Evolutionary conservation across 2,797 vertebrate genomes (phyloP).

Genomic region (Spatula versicolor): DNA sequence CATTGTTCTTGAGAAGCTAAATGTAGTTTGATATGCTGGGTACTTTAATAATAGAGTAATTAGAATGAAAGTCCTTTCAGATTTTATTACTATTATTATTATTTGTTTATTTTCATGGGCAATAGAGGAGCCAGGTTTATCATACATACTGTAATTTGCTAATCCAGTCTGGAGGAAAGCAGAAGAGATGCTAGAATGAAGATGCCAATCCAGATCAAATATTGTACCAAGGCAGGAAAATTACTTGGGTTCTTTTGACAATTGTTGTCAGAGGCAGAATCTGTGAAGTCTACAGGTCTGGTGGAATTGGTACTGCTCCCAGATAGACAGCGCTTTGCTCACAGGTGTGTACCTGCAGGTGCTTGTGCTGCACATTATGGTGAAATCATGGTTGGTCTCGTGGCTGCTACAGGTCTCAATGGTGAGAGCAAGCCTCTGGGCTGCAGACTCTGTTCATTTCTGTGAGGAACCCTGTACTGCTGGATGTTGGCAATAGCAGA

Average conservation of each 20-base stretch:
- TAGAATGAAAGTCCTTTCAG: background rate
- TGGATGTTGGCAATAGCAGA: constrained; percentile 79
- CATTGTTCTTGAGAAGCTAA: background rate
- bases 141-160: constrained; percentile 20
- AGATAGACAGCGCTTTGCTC: background rate
- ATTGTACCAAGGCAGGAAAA: constrained; percentile 39
- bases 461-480: constrained; percentile 85
- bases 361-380: constrained; percentile 32
- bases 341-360: constrained; percentile 17
- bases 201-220: constrained; percentile 37
- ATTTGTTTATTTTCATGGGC: background rate
- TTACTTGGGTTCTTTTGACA: constrained; percentile 18
- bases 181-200: constrained; percentile 51
- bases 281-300: constrained; percentile 36
- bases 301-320: constrained; percentile 6
- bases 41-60: background rate
- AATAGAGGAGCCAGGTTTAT: constrained; percentile 26
- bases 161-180: constrained; percentile 60
- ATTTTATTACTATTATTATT: background rate
- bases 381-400: constrained; percentile 31
- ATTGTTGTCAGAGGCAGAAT: constrained; percentile 1
- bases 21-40: background rate
- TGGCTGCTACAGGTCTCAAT: background rate
- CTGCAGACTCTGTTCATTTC: constrained; percentile 76
- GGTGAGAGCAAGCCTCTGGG: background rate